Percentiles rank a stretch among this genome's conserved stretches.
Conservation (phyloP, 2,113 vertebrate genomes). For the Piliocolobus tephrosceles region DNA sequence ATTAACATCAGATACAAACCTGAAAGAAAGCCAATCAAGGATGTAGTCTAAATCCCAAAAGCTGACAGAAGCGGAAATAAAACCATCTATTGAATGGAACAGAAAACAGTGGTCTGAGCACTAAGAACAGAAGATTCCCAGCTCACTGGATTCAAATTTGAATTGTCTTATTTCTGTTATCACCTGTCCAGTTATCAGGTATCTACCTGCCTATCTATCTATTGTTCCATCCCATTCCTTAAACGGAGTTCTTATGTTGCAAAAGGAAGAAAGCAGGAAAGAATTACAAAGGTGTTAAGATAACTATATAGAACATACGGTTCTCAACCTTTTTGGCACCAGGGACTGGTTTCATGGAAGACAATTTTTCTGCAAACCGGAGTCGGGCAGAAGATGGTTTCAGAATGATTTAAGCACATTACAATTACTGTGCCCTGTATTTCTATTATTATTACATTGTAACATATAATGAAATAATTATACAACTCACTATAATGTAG, state of each 20-base stretch:
- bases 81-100: background rate
- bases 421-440: no score
- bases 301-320: no score
- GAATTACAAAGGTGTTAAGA: background rate
- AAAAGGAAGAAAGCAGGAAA: background rate
- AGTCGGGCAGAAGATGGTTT: no score
- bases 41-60: background rate
- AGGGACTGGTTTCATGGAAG: no score
- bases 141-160: background rate
- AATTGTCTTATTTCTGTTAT: background rate
- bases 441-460: no score
- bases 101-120: background rate
- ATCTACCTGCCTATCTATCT: background rate
- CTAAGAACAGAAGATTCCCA: background rate
- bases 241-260: background rate
- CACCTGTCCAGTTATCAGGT: background rate
- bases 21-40: background rate
- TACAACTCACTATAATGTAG: no score
- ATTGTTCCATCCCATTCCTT: background rate
- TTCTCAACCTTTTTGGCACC: no score
- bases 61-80: background rate
- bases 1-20: background rate
- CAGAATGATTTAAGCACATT: no score
- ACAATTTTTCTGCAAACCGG: no score
- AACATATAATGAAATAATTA: no score